A percentile compares a stretch with the other conserved stretches of the same genome.
These are phyloP conservation scores for Tortricodes alternella DNA, from an alignment of 2,888 invertebrate species.

Conservation along the genomic window DNA sequence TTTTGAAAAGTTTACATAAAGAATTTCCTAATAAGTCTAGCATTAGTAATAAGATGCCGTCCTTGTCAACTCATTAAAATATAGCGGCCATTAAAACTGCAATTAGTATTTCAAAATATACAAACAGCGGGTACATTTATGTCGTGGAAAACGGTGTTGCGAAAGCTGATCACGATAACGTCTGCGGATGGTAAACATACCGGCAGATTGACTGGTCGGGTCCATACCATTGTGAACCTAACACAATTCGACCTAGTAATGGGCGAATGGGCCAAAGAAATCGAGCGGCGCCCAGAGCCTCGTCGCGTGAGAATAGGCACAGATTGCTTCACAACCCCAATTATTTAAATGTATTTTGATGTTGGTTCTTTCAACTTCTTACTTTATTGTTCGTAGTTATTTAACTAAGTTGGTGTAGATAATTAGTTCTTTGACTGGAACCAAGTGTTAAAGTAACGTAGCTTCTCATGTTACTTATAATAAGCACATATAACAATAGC, in stretches of 20 bases:
- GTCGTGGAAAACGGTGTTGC: slow-evolving; percentile 61
- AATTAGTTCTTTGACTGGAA: too few relatives aligned
- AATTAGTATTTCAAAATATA: slow-evolving; percentile 47
- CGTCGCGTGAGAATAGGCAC: slow-evolving; percentile 36
- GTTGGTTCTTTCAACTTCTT: slow-evolving; percentile 10
- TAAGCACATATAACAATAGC: too few relatives aligned
- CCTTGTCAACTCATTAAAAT: slow-evolving; percentile 32
- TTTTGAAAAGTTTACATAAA: slow-evolving; percentile 5
- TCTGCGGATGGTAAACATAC: slow-evolving; percentile 42
- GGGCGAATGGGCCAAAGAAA: slow-evolving; percentile 52
- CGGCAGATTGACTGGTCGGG: slow-evolving; percentile 45
- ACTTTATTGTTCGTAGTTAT: too few relatives aligned
- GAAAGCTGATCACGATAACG: slow-evolving; percentile 50
- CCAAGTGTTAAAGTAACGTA: too few relatives aligned
- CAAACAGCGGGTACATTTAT: slow-evolving; percentile 35
- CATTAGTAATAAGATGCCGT: slow-evolving; percentile 27
- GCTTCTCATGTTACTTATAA: too few relatives aligned
- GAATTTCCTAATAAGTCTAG: slow-evolving; percentile 11
- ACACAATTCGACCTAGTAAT: slow-evolving; percentile 37
- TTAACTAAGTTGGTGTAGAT: too few relatives aligned
- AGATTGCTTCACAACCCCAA: slow-evolving; percentile 30
- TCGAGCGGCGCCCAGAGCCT: slow-evolving; percentile 33
- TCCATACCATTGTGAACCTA: slow-evolving; percentile 42
- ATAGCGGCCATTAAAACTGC: slow-evolving; percentile 38
- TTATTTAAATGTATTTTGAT: slow-evolving; percentile 19